Base-by-base conservation (phyloP, 2,113 vertebrate species). In the Saccopteryx leptura region DNA sequence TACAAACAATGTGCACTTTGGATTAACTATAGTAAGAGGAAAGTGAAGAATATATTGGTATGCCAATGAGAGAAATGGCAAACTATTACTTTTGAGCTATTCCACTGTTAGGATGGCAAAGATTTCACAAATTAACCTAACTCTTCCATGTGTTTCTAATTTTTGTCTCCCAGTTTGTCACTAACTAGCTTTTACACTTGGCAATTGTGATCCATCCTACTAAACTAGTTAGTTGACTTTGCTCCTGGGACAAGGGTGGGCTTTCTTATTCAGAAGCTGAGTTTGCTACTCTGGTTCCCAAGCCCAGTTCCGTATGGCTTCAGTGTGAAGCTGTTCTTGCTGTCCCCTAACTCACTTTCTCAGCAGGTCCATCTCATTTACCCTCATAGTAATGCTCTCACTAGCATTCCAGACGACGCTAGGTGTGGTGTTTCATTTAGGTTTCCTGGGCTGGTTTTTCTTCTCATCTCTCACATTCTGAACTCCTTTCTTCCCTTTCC, bases 21-120 rank as follows among this genome's bases (percentile, higher is more conserved):
- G 2, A 18, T 90, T 90, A 81, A 85, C 33, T 92, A 68, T n/a
- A 76, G 54, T 58, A 69, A 93, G 89, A 92, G 28, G 10, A 91
- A 88, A 91, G 56, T 52, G n/a, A 78, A 87, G 31, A 15, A 4
- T 82, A 52, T 39, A n/a, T 33, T 56, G 60, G 33, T 61, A 26
- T 2, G 56, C 9, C 26, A 84, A 1, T 28, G 56, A 89, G 63
- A 82, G 33, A 93, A 93, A 91, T n/a, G 33, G n/a, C 39, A 48
- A 86, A 21, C 26, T 83, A 19, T 76, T 88, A 21, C n/a, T 69
- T 96, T 54, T 87, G 26, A 81, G n/a, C 21, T 83, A 8, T 56
- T 87, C 52, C 39, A 0, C n/a, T 58, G 54, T 58, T 63, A 33
- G 13, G 12, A 26, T 31, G 18, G 46, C 69, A 33, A 74, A n/a